Percentiles rank a stretch among this genome's conserved stretches.
Conservation (phyloP, 2,888 invertebrate genomes). For the Ethmia dodecea region DNA sequence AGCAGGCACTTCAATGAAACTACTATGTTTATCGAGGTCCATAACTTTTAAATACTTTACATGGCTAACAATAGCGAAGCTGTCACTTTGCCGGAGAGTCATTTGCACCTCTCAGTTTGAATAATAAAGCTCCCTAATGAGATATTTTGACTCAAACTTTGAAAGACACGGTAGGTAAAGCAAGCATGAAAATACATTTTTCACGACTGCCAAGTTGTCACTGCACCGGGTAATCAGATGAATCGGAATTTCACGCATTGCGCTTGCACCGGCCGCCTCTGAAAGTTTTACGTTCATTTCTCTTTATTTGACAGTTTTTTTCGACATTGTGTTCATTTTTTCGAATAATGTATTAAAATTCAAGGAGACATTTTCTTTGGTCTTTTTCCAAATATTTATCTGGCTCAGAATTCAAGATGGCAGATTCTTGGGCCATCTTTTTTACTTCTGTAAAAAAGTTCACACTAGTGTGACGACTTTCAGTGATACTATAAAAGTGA, state of each 20-base stretch:
- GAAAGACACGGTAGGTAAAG: too few species aligned
- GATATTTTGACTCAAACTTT: too few species aligned
- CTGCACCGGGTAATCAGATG: slow-evolving; percentile 34
- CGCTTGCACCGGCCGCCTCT: slow-evolving; percentile 30
- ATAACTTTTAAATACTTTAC: too few species aligned
- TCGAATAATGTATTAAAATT: slow-evolving; percentile 2
- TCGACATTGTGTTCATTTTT: slow-evolving; percentile 15
- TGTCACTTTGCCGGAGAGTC: too few species aligned
- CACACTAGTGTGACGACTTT: too few species aligned
- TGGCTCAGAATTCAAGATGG: background rate
- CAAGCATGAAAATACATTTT: slow-evolving; percentile 5
- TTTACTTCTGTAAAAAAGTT: too few species aligned
- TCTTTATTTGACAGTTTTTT: slow-evolving; percentile 23
- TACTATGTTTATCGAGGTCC: too few species aligned
- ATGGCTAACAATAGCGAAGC: too few species aligned
- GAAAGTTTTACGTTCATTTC: slow-evolving; percentile 30
- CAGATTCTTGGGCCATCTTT: too few species aligned
- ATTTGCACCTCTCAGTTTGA: too few species aligned
- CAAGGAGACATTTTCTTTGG: slow-evolving; percentile 1
- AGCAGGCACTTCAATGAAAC: slow-evolving; percentile 26
- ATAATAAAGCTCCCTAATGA: too few species aligned
- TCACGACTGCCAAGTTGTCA: slow-evolving; percentile 28
- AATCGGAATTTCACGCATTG: slow-evolving; percentile 32
- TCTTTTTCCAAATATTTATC: slow-evolving; percentile 1
- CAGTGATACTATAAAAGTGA: too few species aligned